Base-by-base conservation (phyloP, 2,113 vertebrate species). In the Pelobates fuscus region DNA sequence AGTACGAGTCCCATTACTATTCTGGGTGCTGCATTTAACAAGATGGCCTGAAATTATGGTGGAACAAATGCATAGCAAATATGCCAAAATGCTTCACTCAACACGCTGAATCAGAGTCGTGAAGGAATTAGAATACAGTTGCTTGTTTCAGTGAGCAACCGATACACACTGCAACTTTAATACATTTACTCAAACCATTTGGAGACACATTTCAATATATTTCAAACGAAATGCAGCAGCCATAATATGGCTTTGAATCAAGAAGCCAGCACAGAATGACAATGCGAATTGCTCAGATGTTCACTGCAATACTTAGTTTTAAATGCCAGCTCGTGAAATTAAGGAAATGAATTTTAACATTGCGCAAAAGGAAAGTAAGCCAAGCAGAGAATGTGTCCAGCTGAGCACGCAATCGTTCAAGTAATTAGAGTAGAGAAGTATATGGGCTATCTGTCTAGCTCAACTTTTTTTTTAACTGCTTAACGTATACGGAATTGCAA, bases 321-420 rank as follows among this genome's bases (percentile, higher is more conserved):
- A 66, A 77, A 71, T 46, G 55, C 68, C 63, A 67, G 25, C 29
- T 78, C 32, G 29, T 71, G 54, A 27, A 78, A 66, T 78, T 58
- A 71, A 71, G 52, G 57, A 71, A 66, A 52, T 78, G 21, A 46
- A 60, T 60, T 78, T 71, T 66, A 66, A 37, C 30, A 54, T 71
- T 65, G 37, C 57, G 71, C 49, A 18, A n/a, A n/a, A 14, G 44
- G 63, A 74, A 30, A 74, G 29, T 58, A 65, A 57, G 18, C 62
- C 62, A 66, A 66, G 46, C 62, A 29, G 62, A 74, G 62, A 74
- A 58, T 66, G 23, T 57, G 62, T 74, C 61, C 49, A 66, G 61
- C 62, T 74, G 29, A 73, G 52, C 20, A 23, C 70, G 24, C 23
- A 73, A 65, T 65, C 61, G 57, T 43, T 65, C 60, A 64, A 43